Base-by-base conservation (phyloP, 1,140 invertebrate species). In the Sinonovacula constricta region DNA sequence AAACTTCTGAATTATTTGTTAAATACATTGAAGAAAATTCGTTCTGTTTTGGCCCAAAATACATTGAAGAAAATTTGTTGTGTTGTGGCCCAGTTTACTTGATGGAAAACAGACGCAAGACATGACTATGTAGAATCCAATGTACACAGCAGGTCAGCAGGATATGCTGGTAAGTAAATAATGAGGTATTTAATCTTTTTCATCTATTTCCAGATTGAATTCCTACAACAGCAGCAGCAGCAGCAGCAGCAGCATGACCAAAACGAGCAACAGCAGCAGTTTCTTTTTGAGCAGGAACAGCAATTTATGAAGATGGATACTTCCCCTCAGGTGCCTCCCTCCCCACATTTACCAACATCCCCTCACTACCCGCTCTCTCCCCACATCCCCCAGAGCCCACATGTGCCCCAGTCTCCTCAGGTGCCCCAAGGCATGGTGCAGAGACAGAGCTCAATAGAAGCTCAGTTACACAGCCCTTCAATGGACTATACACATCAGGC, bases 241-340 rank as follows among this genome's bases (percentile, higher is more conserved):
- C 83, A 84, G 49, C 85, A 82, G 31, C 81, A 85, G 60, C 83
- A 88, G 74, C 85, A 91, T 36, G 90, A 78, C 83, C 90, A 56
- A 90, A 79, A 75, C 39, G 85, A 88, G 60, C 82, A 80, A 78
- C 51, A 70, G 74, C 82, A 84, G 53, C 79, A 71, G 33, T 45
- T 70, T 30, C 12, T 74, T 39, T 45, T 69, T 66, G 56, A 76
- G 31, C 39, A 45, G 39, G 39, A 45, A 18, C 39, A 45, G 39
- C 18, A 7, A 7, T 45, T 10, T 45, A 18, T 45, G 7, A 7
- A 45, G 7, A 18, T 57, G 18, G 54, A 26, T 33, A 45, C 12
- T 26, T 69, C 67, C 45, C 54, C 66, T 28, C 56, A 53, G 39
- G 53, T 74, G 36, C 63, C 69, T 54, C 60, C 45, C 28, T 72